Base-by-base conservation (phyloP, 2,113 vertebrate genomes). In the Ancistrus triradiatus region DNA sequence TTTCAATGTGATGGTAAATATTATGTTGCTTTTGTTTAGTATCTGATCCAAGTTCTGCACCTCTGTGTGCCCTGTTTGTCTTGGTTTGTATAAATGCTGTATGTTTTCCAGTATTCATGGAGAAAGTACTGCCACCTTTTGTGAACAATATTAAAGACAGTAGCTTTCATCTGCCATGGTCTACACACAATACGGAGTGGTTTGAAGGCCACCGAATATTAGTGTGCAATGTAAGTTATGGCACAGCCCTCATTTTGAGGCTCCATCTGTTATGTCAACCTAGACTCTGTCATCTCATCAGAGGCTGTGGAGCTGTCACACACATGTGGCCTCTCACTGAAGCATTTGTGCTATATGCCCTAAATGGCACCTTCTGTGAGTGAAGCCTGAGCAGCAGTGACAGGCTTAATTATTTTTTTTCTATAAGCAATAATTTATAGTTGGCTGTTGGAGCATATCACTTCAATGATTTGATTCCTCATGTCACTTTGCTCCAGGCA, bases 371-470 rank as follows among this genome's bases (percentile, higher is more conserved):
- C 74, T 69, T 79, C 70, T 56, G 43, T 25, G 46, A 70, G 14
- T 84, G 63, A 65, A 79, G 53, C 47, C 73, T 69, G 35, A 72
- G 79, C 69, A 64, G 69, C 68, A 78, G 65, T 58, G 78, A 46
- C 65, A 69, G 52, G 57, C 82, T 76, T 80, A 79, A 81, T 85
- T 81, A 83, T 77, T 79, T 66, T 78, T n/a, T 78, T 77, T 85
- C 83, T 88, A 79, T 77, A 75, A 82, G 79, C 79, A 82, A 80
- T 77, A 80, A 79, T 81, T 85, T 78, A 84, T 66, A 57, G 5
- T 51, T 47, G 13, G 38, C 42, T 51, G 28, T 50, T 11, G n/a
- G 50, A 35, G 66, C 15, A 25, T 60, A 56, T 72, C 59, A 50
- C 77, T 70, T 48, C 78, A 80, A 80, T 64, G 60, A 80, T 75